Evolutionary conservation across 2,113 vertebrate species (phyloP), one percentile per base, ranked within the genome.

Genomic region (Phyllostomus discolor): DNA sequence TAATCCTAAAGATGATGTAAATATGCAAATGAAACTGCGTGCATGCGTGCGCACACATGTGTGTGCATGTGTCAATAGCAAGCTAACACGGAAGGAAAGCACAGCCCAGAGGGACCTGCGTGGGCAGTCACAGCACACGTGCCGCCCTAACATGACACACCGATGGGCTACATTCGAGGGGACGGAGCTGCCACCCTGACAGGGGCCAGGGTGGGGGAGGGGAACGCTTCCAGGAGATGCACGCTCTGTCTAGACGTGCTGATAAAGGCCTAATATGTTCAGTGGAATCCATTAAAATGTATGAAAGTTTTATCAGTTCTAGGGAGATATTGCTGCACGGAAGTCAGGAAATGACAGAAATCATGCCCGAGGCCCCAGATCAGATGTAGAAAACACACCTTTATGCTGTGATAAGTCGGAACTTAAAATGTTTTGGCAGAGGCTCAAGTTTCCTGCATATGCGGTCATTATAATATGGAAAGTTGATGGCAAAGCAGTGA

Each of bases 211-310:
- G 93, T n/a, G 46, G 76, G 8, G 59, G 52, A 93, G 91, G 96
- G 67, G 75, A 97, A 95, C 94, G 69, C 95, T 22, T 95, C 43
- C 35, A 97, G 97, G 19, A 11, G 50, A 97, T 16, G 9, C 35
- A 70, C 76, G 26, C 54, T 97, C 96, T 80, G 62, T 98, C 96
- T 97, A 62, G 93, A 97, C 14, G 22, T 5, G 8, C 52, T 86
- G 94, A 97, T 87, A 93, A 97, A 98, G 87, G 54, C 78, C 89
- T 97, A 95, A 96, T 97, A 96, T 95, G 93, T 97, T 96, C 90
- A 91, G 80, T 73, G 82, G 54, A 93, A 94, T 38, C 93, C 81
- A 97, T 98, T 97, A 98, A 98, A 97, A 98, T 98, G 81, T 76
- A 96, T 97, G 95, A 97, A 94, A 50, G 41, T 96, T 70, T 90